phyloP scores from a whole-genome alignment of 2,797 vertebrate genomes.

The Helarctos malayanus region DNA sequence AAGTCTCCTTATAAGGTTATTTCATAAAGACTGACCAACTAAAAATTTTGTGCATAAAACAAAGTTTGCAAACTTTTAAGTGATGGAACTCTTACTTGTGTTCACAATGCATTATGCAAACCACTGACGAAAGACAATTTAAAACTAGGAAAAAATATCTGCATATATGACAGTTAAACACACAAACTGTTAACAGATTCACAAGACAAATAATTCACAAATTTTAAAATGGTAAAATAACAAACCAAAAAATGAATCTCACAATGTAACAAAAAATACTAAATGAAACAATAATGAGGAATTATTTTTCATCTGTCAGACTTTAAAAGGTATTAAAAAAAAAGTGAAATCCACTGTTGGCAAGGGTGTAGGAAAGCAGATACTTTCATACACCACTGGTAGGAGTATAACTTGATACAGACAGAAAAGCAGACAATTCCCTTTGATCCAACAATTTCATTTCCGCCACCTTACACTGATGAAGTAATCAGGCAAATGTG shows the following conservation, averaged over 20 bases:
- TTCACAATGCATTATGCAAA: constrained; percentile 13
- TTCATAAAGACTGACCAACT: constrained; percentile 11
- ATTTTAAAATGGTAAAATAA: constrained; percentile 69
- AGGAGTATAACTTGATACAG: not conserved
- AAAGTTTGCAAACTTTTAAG: constrained; percentile 14
- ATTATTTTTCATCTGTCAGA: constrained; percentile 62
- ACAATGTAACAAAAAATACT: constrained; percentile 57
- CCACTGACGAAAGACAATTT: constrained; percentile 45
- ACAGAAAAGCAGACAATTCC: constrained; percentile 53
- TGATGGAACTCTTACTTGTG: not conserved
- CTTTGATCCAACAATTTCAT: constrained; percentile 57
- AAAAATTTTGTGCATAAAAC: constrained; percentile 6
- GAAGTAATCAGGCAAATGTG: constrained; percentile 63
- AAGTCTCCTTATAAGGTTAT: not conserved
- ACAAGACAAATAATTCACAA: constrained; percentile 72
- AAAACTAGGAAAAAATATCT: constrained; percentile 54
- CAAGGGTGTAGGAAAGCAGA: constrained; percentile 21
- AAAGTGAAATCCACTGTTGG: constrained; percentile 42
- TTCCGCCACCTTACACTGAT: constrained; percentile 57
- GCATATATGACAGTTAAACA: constrained; percentile 57
- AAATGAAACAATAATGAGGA: constrained; percentile 45
- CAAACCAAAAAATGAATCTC: constrained; percentile 48
- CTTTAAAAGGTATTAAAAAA: constrained; percentile 23
- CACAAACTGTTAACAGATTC: constrained; percentile 44
- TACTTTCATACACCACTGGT: not conserved